Evolutionary conservation across 2,888 invertebrate species (phyloP), one percentile per base, ranked within the genome.

Genomic region (Drosophila pullipes): DNA sequence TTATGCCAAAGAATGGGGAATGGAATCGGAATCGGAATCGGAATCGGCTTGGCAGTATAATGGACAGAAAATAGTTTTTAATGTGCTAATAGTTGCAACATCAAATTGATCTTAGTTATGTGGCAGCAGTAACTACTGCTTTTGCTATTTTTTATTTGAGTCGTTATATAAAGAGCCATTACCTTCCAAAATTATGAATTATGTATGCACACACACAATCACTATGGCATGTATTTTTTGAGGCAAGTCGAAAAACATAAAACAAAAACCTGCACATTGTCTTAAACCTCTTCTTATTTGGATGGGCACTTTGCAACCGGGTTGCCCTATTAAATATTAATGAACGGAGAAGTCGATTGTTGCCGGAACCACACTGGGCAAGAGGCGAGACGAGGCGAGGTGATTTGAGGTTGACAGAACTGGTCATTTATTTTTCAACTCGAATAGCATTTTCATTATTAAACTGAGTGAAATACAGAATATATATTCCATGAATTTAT

Each of bases 251-350:
- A n/a, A 49, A 55, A 47, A 18, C 18, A 35, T 0, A 60, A 59
- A 13, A 44, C 58, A 28, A 25, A 31, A 67, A 57, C 47, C 9
- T 47, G 47, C 2, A 16, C 9, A 69, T 66, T 69, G 25, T 69
- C 66, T 67, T 60, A 66, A 50, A 55, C 28, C 33, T 57, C 39
- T 41, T 54, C 31, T 47, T 58, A 31, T 35, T 28, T 47, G 11
- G 41, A 30, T 10, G 44, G 47, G 9, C 25, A 50, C 62, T 67
- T 58, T 82, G 37, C 39, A 54, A 49, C 49, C 53, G 57, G 53
- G n/a, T 63, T 75, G 61, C 61, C 72, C 77, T 79, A 71, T 81
- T 79, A 49, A 78, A 85, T 81, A 79, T 81, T 75, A 77, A 81
- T 84, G 73, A 74, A 75, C 33, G 50, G 47, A 66, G 69, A 76